Evolutionary conservation across 2,113 vertebrate genomes (phyloP).

Genomic region (Hepsetus odoe): DNA sequence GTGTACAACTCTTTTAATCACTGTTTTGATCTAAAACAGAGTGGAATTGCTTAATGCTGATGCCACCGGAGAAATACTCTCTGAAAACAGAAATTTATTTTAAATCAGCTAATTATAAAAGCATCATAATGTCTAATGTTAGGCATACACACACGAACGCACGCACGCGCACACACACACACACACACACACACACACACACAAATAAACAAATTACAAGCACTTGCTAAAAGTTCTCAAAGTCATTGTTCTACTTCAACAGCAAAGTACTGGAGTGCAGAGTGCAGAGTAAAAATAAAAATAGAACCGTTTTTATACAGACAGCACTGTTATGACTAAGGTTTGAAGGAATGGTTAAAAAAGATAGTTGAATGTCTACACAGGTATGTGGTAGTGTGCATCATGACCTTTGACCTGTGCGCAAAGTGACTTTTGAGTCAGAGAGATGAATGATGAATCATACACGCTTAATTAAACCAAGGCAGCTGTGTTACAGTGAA

Average conservation of each 20-base stretch:
- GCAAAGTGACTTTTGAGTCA: conserved; percentile 23
- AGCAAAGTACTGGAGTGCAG: no score
- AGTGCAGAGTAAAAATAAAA: no score
- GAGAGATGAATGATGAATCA: conserved; percentile 42
- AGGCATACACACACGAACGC: conserved; percentile 4
- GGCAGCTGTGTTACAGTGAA: conserved; percentile 34
- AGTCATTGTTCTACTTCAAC: background rate
- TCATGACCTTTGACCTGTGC: conserved; percentile 28
- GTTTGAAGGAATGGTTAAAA: conserved; percentile 42
- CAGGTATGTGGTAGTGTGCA: conserved; percentile 28
- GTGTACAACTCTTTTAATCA: conserved; percentile 42
- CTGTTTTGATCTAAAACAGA: conserved; percentile 41
- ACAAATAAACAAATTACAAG: no score
- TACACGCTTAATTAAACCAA: conserved; percentile 44
- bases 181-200: background rate
- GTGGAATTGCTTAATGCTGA: conserved; percentile 48
- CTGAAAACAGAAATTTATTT: conserved; percentile 49
- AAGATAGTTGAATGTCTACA: conserved; percentile 43
- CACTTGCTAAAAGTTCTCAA: no score
- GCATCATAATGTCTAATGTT: conserved; percentile 45
- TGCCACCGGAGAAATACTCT: conserved; percentile 55
- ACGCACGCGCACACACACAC: background rate
- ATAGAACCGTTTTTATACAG: no score
- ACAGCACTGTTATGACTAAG: background rate
- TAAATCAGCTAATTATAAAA: conserved; percentile 64